These are phyloP conservation scores for Acholoe squamosa DNA, from an alignment of 2,888 invertebrate genomes.

Conservation along the genomic window DNA sequence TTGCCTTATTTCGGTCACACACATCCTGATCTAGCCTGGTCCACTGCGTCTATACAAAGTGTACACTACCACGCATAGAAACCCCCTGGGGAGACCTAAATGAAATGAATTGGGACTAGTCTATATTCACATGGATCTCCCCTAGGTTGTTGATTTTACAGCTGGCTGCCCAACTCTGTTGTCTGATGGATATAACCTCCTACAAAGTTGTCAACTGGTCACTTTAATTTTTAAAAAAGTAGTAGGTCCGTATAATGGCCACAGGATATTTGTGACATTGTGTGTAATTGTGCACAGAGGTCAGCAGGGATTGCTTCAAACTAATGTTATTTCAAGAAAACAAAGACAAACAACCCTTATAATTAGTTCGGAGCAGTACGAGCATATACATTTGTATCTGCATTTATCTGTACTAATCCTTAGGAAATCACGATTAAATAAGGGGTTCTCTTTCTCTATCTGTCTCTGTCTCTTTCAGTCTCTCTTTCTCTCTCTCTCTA, in stretches of 20 bases:
- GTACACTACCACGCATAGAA: not conserved
- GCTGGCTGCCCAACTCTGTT: not conserved
- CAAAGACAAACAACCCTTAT: too few species aligned
- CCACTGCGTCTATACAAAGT: constrained; percentile 37
- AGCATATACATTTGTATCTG: too few species aligned
- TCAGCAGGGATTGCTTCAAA: too few species aligned
- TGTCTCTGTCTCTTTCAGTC: too few species aligned
- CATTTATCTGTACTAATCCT: too few species aligned
- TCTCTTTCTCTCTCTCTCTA: too few species aligned
- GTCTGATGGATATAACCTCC: not conserved
- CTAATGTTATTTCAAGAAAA: too few species aligned
- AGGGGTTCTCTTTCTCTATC: too few species aligned
- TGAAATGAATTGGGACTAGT: not conserved
- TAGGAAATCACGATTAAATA: too few species aligned
- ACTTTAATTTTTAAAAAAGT: not conserved
- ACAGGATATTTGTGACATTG: too few species aligned
- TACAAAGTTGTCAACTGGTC: not conserved
- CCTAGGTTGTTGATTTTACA: not conserved
- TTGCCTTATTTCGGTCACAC: constrained; percentile 3
- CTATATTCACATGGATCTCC: not conserved
- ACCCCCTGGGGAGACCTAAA: not conserved
- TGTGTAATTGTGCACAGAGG: too few species aligned
- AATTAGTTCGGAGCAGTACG: too few species aligned
- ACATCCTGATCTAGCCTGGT: not conserved
- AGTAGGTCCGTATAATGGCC: not conserved